Evolutionary conservation across 2,113 vertebrate species (phyloP), one percentile per base, ranked within the genome.

Genomic region (Phrynocephalus versicolor): DNA sequence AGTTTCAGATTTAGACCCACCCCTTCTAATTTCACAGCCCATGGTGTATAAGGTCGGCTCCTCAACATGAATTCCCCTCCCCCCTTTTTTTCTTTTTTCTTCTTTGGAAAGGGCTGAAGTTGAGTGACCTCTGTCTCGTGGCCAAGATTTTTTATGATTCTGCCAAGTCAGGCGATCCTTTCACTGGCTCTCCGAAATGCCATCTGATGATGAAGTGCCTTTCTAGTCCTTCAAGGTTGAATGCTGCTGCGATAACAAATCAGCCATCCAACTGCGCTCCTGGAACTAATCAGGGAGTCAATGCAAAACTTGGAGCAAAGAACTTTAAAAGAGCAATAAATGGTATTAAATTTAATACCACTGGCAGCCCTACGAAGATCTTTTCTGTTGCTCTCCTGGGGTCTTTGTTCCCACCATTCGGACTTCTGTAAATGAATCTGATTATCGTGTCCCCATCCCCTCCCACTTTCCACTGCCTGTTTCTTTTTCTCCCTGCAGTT

Each of bases 381-480:
- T 87, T 78, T 51, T 51, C n/a, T 75, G 74, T 58, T n/a, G 60
- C 65, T 80, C 90, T 89, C 80, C 75, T 70, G 83, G 88, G 76
- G 90, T 91, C 90, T 85, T 90, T 87, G 88, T 88, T 69, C 91
- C 91, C 91, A 89, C 79, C 37, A 64, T 30, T 57, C 70, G 88
- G 86, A 87, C 58, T 23, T 78, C 81, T 91, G 79, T 90, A 91
- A 93, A 90, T 85, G 89, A 73, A 79, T 85, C 84, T 87, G 84
- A 89, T 94, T 12, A 19, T 3, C 6, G 39, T 72, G 37, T 7
- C 33, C 18, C 19, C 0, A 3, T 12, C n/a, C 21, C 55, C 27
- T 35, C 55, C 57, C 14, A 19, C 9, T 39, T 37, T 60, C 57
- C 21, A 58, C 45, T 75, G 41, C 25, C 73, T 15, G 23, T 41